Conservation (phyloP, 2,113 vertebrate genomes). For the Thermophis baileyi region DNA sequence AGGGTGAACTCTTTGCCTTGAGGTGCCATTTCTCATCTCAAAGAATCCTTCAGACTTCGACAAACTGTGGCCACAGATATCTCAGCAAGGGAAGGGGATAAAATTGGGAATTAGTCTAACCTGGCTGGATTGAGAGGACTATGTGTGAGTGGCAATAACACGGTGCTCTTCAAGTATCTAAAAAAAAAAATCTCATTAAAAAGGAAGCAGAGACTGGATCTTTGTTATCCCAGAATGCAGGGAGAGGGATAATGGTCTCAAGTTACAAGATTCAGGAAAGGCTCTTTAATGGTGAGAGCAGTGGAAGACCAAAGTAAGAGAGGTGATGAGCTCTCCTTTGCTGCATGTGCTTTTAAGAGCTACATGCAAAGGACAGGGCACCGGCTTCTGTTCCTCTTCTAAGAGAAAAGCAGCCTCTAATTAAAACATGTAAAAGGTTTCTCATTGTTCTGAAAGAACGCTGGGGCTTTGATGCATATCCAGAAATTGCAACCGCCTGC, state of each 20-base stretch:
- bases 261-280: background rate
- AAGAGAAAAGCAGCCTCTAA: background rate
- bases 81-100: background rate
- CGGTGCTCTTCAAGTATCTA: background rate
- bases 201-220: background rate
- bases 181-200: background rate
- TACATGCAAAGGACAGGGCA: background rate
- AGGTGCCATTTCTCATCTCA: background rate
- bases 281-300: background rate
- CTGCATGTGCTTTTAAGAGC: background rate
- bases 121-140: background rate
- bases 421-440: background rate
- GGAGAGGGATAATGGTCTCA: background rate
- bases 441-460: background rate
- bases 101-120: background rate
- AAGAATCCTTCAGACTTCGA: background rate
- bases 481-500: background rate
- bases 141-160: background rate
- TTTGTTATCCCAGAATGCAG: background rate
- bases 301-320: background rate
- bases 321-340: background rate
- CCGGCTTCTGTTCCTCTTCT: background rate
- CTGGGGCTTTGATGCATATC: background rate
- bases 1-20: background rate
- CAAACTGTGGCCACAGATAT: background rate